These are phyloP conservation scores for Porites australiensis DNA, from an alignment of 64 coral and sea anemone species.

Conservation along the genomic window DNA sequence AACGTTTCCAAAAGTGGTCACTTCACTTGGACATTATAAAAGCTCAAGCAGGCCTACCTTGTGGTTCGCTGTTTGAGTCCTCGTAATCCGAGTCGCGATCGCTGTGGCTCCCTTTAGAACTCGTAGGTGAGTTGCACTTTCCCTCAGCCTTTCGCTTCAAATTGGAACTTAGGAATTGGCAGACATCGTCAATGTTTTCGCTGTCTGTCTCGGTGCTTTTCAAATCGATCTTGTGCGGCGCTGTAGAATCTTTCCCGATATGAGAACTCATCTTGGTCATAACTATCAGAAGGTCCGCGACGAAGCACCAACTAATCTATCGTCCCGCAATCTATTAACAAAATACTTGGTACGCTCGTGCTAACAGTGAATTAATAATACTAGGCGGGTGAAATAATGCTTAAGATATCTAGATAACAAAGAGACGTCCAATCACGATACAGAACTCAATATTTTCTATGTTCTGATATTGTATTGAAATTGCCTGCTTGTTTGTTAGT, in stretches of 20 bases:
- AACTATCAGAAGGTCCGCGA: neutral
- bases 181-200: neutral
- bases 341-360: constrained; percentile 71
- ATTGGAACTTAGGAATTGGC: neutral
- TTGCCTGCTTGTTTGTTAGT: constrained; percentile 85
- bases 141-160: constrained; percentile 22
- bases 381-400: constrained; percentile 80
- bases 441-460: constrained; percentile 73
- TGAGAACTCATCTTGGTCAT: constrained; percentile 36
- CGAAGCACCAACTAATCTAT: constrained; percentile 10
- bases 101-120: constrained; percentile 45
- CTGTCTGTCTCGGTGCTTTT: neutral
- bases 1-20: neutral
- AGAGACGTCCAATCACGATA: constrained; percentile 63
- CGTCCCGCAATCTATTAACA: constrained; percentile 76
- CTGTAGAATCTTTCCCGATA: neutral
- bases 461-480: constrained; percentile 94
- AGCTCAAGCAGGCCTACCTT: neutral
- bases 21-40: neutral
- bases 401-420: constrained; percentile 92
- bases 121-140: constrained; percentile 36
- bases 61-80: constrained; percentile 24
- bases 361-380: constrained; percentile 86
- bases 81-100: constrained; percentile 38
- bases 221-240: neutral